Evolutionary conservation across 2,888 invertebrate species (phyloP), one percentile per base, ranked within the genome.

Genomic region (Bombylius major): DNA sequence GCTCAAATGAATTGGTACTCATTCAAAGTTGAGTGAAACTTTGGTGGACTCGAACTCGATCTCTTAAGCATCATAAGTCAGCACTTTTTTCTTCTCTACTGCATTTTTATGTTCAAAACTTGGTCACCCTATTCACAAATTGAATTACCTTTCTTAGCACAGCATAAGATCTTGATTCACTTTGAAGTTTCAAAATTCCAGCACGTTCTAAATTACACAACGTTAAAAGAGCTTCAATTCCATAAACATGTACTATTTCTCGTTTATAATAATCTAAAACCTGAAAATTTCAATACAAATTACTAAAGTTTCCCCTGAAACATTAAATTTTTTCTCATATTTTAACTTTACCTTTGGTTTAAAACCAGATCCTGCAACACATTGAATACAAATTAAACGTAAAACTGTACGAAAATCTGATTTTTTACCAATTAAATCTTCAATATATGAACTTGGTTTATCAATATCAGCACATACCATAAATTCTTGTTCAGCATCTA

Each of bases 401-500:
- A 98, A 76, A 9, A 97, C 86, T 76, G 88, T 89, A 5, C 84
- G 78, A 3, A 96, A 70, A 0, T 93, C 86, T 62, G 83, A 84
- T 67, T 88, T 84, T 65, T 87, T 87, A 0, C 90, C 89, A 58
- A 98, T 94, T 65, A 89, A 81, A 68, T 95, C 92, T 74, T 98
- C 98, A 59, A 99, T 93, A 68, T 86, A 92, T 0, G 88, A 77
- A 70, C 89, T 86, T 0, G 87, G 79, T 71, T 89, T 92, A 65
- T 98, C 98, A 3, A 91, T 88, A 65, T 96, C 95, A 31, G 91
- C 82, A 59, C 93, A 91, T 68, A 93, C 86, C 62, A 96, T 77
- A 64, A 98, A 87, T 67, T 97, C 96, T 69, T 96, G 96, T 67
- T 96, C 95, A 46, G 87, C 82, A 63, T 87, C 83, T 44, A 93